Evolutionary conservation across 2,113 vertebrate species (phyloP).

Genomic region (Chelonoidis abingdonii): DNA sequence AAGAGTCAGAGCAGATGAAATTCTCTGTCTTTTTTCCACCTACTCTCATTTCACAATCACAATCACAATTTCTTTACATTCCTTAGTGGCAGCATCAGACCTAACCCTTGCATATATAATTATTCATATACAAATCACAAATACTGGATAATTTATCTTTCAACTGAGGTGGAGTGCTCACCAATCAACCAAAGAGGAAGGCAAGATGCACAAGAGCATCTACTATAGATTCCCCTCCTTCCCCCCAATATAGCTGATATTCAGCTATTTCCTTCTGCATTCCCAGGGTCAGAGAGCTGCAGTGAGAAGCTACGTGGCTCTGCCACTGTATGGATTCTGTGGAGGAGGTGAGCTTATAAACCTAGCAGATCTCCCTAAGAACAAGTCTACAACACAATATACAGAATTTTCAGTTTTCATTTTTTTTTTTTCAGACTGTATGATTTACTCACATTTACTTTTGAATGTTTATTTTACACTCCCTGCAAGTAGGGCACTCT

Average conservation of each 20-base stretch:
- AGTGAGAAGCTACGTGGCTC: background rate
- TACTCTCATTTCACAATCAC: background rate
- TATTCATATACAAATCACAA: background rate
- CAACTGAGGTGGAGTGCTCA: rapidly evolving
- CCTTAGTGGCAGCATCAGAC: background rate
- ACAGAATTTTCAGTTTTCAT: background rate
- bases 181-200: background rate
- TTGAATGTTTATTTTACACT: constrained; percentile 3
- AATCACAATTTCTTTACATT: background rate
- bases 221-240: background rate
- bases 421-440: rapidly evolving
- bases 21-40: background rate
- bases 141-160: background rate
- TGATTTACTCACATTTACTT: background rate
- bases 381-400: rapidly evolving
- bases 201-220: background rate
- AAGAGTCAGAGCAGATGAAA: background rate
- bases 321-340: background rate
- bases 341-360: background rate
- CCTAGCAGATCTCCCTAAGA: background rate
- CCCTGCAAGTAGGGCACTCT: background rate
- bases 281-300: background rate
- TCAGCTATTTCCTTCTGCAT: background rate
- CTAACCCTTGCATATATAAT: background rate
- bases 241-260: background rate